Percentiles rank a stretch among this genome's conserved stretches.
Conservation (phyloP, 2,888 invertebrate genomes). For the Encarsia formosa region DNA sequence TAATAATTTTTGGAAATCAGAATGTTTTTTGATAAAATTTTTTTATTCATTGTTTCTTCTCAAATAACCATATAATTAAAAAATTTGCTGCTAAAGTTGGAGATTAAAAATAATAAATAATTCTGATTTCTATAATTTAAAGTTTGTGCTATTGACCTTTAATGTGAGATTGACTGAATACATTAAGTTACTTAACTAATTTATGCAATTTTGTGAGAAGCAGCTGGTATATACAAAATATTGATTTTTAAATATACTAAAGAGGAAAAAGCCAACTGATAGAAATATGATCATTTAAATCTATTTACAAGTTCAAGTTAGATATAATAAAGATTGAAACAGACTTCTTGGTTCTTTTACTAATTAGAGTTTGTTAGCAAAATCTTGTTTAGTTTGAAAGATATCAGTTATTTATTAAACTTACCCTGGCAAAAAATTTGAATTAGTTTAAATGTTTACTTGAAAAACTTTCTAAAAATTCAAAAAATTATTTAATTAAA, state of each 20-base stretch:
- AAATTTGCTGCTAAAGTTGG: not conserved
- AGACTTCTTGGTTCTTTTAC: no score
- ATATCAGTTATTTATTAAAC: no score
- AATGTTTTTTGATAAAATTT: not conserved
- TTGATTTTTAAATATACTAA: not conserved
- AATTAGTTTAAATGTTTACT: no score
- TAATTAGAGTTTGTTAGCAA: no score
- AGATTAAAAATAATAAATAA: not conserved
- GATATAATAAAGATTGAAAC: no score
- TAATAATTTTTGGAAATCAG: slow-evolving; percentile 9
- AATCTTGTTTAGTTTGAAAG: no score
- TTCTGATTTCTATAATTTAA: slow-evolving; percentile 7
- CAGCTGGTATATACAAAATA: slow-evolving; percentile 20
- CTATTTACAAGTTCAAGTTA: no score
- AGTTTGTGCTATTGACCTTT: slow-evolving; percentile 3
- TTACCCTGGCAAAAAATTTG: no score
- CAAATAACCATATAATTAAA: not conserved
- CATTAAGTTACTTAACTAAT: slow-evolving; percentile 15
- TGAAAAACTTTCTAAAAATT: no score
- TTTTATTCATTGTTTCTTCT: not conserved
- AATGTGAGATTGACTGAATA: slow-evolving; percentile 26
- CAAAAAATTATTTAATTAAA: no score
- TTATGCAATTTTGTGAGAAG: slow-evolving; percentile 18
- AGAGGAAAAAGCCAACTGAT: slow-evolving; percentile 7
- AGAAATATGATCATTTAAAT: slow-evolving; percentile 9